Conservation (phyloP, 2,888 invertebrate species). For the Amphipoea oculea region DNA sequence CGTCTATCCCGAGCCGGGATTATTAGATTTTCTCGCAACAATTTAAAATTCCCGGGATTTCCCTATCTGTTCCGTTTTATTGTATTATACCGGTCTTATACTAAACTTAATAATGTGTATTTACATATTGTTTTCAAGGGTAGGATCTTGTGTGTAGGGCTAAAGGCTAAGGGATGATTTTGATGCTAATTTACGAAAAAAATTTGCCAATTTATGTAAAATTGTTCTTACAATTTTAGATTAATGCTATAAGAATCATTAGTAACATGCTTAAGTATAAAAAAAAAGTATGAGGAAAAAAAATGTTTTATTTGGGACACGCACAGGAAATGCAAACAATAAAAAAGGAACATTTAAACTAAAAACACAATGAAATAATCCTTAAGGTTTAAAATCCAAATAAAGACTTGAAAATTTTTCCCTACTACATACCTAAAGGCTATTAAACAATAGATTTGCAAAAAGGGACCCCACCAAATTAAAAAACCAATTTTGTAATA, state of each 20-base stretch:
- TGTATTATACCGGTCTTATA: constrained; percentile 60
- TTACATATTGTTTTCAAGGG: constrained; percentile 55
- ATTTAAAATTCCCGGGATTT: constrained; percentile 71
- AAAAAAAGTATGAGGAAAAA: too few relatives aligned
- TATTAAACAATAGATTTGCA: too few relatives aligned
- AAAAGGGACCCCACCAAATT: too few relatives aligned
- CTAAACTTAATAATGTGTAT: constrained; percentile 57
- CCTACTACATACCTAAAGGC: not conserved
- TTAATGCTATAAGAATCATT: not conserved
- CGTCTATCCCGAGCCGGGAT: constrained; percentile 68
- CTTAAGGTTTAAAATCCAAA: not conserved
- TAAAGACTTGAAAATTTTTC: not conserved
- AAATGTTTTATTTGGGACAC: not conserved
- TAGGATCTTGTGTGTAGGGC: constrained; percentile 19
- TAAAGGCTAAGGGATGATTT: not conserved
- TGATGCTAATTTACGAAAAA: constrained; percentile 30
- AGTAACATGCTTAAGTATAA: not conserved
- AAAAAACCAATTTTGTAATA: too few relatives aligned
- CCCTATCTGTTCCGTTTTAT: constrained; percentile 68
- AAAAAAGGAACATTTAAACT: not conserved
- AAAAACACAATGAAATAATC: not conserved
- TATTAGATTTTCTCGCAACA: constrained; percentile 79
- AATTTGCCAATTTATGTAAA: not conserved
- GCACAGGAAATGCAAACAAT: not conserved
- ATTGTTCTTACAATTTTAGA: not conserved